Base-by-base conservation (phyloP, 2,797 vertebrate species). In the Alcedo quadribrachys region DNA sequence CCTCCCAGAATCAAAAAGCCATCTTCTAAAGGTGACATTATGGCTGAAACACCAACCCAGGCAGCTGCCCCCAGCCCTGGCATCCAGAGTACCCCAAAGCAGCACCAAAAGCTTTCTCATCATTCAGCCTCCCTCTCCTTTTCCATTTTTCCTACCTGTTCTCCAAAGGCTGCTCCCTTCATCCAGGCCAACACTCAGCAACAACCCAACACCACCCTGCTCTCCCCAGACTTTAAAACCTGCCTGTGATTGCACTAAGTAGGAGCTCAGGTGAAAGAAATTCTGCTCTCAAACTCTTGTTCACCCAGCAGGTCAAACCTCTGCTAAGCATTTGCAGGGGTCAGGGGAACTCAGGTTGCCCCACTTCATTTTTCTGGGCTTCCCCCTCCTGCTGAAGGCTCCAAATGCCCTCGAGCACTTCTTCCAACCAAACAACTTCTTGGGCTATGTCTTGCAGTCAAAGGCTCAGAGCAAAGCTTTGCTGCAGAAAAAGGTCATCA, bases 141-240 rank as follows among this genome's bases (percentile, higher is more conserved):
- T 11, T 10, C 10, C 30, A 18, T 15, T 4, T 74, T 86, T n/a
- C 68, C 18, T 85, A 73, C 57, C 65, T 89, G 22, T 25, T 81
- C 40, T 86, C 46, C 51, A 62, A 10, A 24, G 3, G 7, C 22
- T 4, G 2, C 4, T 86, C 17, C 13, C 9, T 4, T n/a, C 22
- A 16, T 6, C 2, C 8, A 60, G 3, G 4, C 6, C 6, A 0
- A 1, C 11, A 61, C 50, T 11, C 27, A 53, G 33, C 48, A 65
- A 1, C 4, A 6, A 9, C 6, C 6, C 37, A 60, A 6, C 3
- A 3, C 18, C 1, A 0, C 8, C 4, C 0, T 27, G 7, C 25
- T 27, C 67, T 17, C 60, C 2, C 15, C 28, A 85, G 2, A 4
- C 8, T 74, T 70, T 60, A 16, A 66, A 63, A 69, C 6, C 24